Evolutionary conservation across 2,113 vertebrate species (phyloP).

Genomic region (Ascaphus truei): DNA sequence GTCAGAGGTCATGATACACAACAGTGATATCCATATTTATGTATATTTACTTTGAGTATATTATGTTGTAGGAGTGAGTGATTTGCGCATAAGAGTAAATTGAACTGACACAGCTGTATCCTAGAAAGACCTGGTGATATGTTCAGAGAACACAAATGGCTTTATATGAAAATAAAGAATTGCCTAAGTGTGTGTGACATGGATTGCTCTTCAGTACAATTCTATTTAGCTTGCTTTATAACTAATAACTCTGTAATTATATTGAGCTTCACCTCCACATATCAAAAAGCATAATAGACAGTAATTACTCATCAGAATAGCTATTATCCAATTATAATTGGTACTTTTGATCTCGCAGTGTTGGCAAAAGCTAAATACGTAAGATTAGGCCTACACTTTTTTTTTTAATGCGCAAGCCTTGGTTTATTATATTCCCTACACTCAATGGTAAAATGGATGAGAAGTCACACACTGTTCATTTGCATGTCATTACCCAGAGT

Average conservation of each 20-base stretch:
- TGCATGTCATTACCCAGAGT: too few relatives aligned
- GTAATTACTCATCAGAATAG: conserved; percentile 24
- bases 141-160: neutral
- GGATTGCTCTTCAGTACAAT: neutral
- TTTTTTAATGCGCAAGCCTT: too few relatives aligned
- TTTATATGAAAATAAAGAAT: conserved; percentile 7
- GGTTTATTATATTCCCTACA: too few relatives aligned
- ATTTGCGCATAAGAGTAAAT: too few relatives aligned
- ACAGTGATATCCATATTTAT: too few relatives aligned
- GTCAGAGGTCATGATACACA: too few relatives aligned
- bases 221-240: neutral
- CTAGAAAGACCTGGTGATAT: neutral
- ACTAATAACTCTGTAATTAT: conserved; percentile 18
- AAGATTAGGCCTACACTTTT: neutral
- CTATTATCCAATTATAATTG: conserved; percentile 27
- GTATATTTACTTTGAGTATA: too few relatives aligned
- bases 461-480: too few relatives aligned
- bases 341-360: conserved; percentile 5
- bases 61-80: too few relatives aligned
- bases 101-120: too few relatives aligned
- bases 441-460: too few relatives aligned
- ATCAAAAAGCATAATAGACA: neutral
- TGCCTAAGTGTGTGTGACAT: conserved; percentile 6
- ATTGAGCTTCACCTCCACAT: neutral
- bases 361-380: neutral